These are phyloP conservation scores for Carassius carassius DNA, from an alignment of 2,113 vertebrate genomes.

Conservation along the genomic window DNA sequence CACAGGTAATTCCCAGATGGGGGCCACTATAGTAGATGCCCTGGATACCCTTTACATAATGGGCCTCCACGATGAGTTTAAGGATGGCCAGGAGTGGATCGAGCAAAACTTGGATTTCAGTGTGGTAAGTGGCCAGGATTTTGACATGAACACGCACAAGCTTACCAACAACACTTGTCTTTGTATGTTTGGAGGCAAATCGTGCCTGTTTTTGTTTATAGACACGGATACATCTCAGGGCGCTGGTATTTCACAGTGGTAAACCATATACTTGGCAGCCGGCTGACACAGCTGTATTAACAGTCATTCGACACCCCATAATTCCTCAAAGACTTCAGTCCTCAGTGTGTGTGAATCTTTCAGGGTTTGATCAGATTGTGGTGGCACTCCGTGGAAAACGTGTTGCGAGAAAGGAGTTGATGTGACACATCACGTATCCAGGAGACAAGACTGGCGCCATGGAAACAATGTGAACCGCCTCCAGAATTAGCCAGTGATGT, in stretches of 20 bases:
- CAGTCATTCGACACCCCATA: neutral
- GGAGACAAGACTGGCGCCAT: constrained; percentile 53
- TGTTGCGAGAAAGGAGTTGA: neutral
- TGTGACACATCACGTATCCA: constrained; percentile 44
- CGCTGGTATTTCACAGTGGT: constrained; percentile 29
- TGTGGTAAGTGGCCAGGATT: constrained; percentile 77
- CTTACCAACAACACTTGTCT: neutral
- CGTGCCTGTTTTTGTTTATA: constrained; percentile 14
- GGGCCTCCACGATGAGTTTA: constrained; percentile 95
- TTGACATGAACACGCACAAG: neutral
- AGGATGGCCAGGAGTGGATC: constrained; percentile 95
- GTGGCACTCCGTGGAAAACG: constrained; percentile 6
- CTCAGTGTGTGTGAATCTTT: constrained; percentile 6
- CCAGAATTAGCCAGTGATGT: constrained; percentile 10
- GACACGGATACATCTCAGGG: neutral
- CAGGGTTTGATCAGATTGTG: constrained; percentile 21
- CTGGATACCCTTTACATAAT: constrained; percentile 97
- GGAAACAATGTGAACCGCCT: constrained; percentile 47
- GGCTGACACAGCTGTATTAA: constrained; percentile 28
- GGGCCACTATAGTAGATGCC: constrained; percentile 96
- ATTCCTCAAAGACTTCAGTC: constrained; percentile 5
- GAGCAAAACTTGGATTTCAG: constrained; percentile 94
- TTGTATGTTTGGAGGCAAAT: neutral
- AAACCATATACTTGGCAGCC: constrained; percentile 8
- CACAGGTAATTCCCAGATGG: constrained; percentile 93